Evolutionary conservation across 2,888 invertebrate species (phyloP), one percentile per base, ranked within the genome.

Genomic region (Tenthredo distinguenda): DNA sequence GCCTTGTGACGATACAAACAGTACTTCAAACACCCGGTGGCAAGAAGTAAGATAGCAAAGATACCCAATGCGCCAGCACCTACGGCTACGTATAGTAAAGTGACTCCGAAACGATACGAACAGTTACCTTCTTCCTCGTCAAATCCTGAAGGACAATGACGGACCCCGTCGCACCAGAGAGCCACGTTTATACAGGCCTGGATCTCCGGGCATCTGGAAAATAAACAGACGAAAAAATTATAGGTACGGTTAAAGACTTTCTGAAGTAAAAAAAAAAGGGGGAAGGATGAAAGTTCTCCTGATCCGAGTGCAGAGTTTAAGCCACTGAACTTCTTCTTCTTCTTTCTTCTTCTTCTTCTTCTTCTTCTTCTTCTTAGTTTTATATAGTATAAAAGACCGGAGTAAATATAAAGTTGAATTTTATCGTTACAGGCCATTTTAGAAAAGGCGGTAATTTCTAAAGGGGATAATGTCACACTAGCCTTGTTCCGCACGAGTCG

Each of bases 41-140:
- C 94, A 6, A 95, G 94, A 83, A 96, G 94, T 79, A 95, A 93
- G 76, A 96, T 94, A 58, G 95, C 94, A 86, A 96, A 94, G 82
- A 96, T 94, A 34, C 96, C 94, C n/a, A 96, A 94, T 0, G 95
- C 95, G 12, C 96, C 96, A n/a, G 95, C 96, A 6, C 95, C 95
- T 5, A 96, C 95, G 6, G 95, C 95, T n/a, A 96, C 94, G 91
- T 96, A 96, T 12, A 96, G 95, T 68, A 96, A 94, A 5, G 96
- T 96, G 77, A 96, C 94, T 21, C 96, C 96, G 89, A 96, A 95
- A 86, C 96, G 95, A 88, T 96, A 96, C 37, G 96, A 96, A 92
- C 97, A 97, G 90, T 97, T 97, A 1, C 95, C 95, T 90, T 97
- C 97, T 88, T 96, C 96, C 94, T 97, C 97, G 91, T 97, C 97